These are phyloP conservation scores for Epistrophella euchroma DNA, from an alignment of 2,888 invertebrate species.

Conservation along the genomic window DNA sequence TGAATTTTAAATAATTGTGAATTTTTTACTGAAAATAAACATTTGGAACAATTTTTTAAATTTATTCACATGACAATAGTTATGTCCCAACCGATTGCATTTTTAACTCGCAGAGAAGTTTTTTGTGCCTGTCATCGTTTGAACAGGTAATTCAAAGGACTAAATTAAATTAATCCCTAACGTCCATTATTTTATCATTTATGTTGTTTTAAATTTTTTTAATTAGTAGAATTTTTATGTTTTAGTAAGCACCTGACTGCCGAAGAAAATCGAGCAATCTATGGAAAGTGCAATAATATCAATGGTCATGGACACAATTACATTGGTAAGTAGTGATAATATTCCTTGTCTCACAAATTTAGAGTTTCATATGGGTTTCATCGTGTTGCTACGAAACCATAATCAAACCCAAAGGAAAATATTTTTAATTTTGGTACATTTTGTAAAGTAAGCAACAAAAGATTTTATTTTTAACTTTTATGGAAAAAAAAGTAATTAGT, in stretches of 20 bases:
- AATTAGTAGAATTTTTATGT: slow-evolving; percentile 81
- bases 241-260: slow-evolving; percentile 89
- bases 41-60: background rate
- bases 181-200: background rate
- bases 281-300: slow-evolving; percentile 98
- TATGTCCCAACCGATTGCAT: slow-evolving; percentile 85
- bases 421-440: too few relatives aligned
- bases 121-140: slow-evolving; percentile 96
- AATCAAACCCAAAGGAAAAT: too few relatives aligned
- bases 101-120: slow-evolving; percentile 92
- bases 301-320: slow-evolving; percentile 99
- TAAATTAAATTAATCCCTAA: background rate
- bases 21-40: background rate
- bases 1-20: background rate
- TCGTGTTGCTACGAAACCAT: too few relatives aligned
- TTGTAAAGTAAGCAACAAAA: too few relatives aligned
- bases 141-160: slow-evolving; percentile 95
- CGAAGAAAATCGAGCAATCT: slow-evolving; percentile 92
- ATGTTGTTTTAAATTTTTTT: too few relatives aligned
- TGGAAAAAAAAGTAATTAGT: too few relatives aligned
- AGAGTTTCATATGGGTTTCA: too few relatives aligned
- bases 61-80: slow-evolving; percentile 6
- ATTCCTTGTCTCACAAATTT: too few relatives aligned
- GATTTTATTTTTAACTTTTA: too few relatives aligned
- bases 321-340: slow-evolving; percentile 87